Base-by-base conservation (phyloP, 2,888 invertebrate genomes). In the Eristalis tenax region DNA sequence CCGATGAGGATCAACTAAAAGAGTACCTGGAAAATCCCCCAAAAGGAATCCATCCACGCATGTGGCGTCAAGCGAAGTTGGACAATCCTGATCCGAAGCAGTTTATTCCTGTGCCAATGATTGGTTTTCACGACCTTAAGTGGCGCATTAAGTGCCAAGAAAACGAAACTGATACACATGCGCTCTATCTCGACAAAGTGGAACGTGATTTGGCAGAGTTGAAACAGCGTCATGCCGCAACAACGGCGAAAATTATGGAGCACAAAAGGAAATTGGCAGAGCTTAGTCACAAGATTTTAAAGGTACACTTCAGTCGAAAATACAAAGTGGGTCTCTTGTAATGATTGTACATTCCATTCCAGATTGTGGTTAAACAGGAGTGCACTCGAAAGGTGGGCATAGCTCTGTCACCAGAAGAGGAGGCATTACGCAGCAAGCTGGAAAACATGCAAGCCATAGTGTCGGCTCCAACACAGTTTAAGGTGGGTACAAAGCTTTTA, bases 61-160 rank as follows among this genome's bases (percentile, higher is more conserved):
- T 99, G 90, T 99, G 99, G 99, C 96, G 97, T 90, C 99, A 99
- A 92, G 99, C 99, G 0, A 98, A 98, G 91, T 94, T 96, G 35
- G 99, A 99, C 91, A 99, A 99, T 94, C 99, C 99, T 0, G 97
- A 99, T 93, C 95, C 97, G 0, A 95, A 95, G 43, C 96, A 96
- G 90, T 97, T 98, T 90, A 96, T 99, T 91, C 99, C 99, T 0
- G 97, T 98, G 13, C 98, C 99, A 0, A 96, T 99, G 93, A 95
- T 98, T 89, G 99, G 99, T 0, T 99, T 99, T 91, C 94, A 95
- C 43, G 96, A 96, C 92, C 93, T 95, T 8, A 96, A 96, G 91
- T 96, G 96, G 93, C 95, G 99, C 15, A 95, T 98, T 75, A 95
- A 97, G 88, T 96, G 96, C 89, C 98, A 98, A 91, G 95, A 97